These are phyloP conservation scores for Pipistrellus pygmaeus DNA, from an alignment of 2,797 vertebrate genomes.

Conservation along the genomic window DNA sequence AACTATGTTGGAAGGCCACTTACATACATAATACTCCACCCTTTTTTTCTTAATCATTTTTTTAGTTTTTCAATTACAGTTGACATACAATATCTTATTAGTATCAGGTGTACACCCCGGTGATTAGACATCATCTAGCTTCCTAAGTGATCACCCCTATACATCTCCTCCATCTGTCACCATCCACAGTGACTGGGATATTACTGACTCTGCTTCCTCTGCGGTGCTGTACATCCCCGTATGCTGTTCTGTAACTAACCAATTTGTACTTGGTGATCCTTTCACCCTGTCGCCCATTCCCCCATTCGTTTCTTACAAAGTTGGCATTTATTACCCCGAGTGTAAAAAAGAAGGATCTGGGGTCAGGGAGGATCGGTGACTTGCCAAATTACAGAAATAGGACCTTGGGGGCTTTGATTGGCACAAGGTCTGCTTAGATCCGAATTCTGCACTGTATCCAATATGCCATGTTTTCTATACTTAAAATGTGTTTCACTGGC, in stretches of 20 bases:
- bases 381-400: conserved; percentile 4
- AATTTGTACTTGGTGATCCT: background rate
- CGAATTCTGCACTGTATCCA: background rate
- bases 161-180: background rate
- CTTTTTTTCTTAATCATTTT: background rate
- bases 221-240: rapidly evolving
- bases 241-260: background rate
- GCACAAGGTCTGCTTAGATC: background rate
- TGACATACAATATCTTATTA: background rate
- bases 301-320: background rate
- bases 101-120: background rate
- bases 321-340: background rate
- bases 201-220: rapidly evolving
- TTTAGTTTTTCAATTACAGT: background rate
- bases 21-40: background rate
- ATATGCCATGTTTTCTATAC: background rate
- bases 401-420: background rate
- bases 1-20: background rate
- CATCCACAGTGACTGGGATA: rapidly evolving
- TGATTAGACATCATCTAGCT: background rate
- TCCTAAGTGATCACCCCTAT: background rate
- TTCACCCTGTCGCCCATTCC: rapidly evolving
- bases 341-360: background rate
- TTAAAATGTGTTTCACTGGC: conserved; percentile 58
- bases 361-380: background rate